Percentiles rank a stretch among this genome's conserved stretches.
Evolutionary conservation across 2,797 vertebrate genomes (phyloP).

Genomic region (Enteromius viviparus): DNA sequence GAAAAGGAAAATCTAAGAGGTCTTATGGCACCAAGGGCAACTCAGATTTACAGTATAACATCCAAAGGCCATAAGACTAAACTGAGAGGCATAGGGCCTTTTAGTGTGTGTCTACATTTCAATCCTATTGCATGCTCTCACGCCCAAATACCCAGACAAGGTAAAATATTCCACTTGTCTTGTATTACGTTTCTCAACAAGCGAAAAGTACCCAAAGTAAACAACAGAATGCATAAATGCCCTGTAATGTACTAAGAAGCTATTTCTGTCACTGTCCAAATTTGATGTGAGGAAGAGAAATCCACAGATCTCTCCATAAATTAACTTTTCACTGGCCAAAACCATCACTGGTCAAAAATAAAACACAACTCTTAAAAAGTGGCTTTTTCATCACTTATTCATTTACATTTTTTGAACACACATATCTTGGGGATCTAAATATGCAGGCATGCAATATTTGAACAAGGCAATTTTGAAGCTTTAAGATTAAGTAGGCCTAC

Average conservation of each 20-base stretch:
- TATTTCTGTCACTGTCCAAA: conserved; percentile 15
- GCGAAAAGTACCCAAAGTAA: background rate
- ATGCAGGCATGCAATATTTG: conserved; percentile 69
- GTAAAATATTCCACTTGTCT: conserved; percentile 62
- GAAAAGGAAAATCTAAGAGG: background rate
- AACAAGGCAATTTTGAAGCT: conserved; percentile 69
- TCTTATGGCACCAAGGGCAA: background rate
- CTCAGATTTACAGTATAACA: background rate
- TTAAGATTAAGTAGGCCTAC: conserved; percentile 61
- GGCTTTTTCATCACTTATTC: conserved; percentile 46
- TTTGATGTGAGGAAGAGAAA: background rate
- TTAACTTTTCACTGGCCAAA: background rate
- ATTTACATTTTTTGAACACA: conserved; percentile 27
- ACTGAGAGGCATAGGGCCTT: background rate
- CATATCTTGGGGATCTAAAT: conserved; percentile 57
- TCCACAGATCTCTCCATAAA: background rate
- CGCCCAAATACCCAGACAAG: conserved; percentile 49
- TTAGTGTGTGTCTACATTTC: conserved; percentile 19
- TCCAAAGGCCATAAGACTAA: background rate
- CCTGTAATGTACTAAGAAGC: background rate
- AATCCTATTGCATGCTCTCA: conserved; percentile 40
- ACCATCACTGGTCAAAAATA: too few species aligned
- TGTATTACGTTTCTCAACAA: conserved; percentile 50
- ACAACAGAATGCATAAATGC: background rate
- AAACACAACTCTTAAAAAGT: conserved; percentile 2